These are phyloP conservation scores for Lithodes maja DNA, from an alignment of 2,888 invertebrate genomes.

Conservation along the genomic window DNA sequence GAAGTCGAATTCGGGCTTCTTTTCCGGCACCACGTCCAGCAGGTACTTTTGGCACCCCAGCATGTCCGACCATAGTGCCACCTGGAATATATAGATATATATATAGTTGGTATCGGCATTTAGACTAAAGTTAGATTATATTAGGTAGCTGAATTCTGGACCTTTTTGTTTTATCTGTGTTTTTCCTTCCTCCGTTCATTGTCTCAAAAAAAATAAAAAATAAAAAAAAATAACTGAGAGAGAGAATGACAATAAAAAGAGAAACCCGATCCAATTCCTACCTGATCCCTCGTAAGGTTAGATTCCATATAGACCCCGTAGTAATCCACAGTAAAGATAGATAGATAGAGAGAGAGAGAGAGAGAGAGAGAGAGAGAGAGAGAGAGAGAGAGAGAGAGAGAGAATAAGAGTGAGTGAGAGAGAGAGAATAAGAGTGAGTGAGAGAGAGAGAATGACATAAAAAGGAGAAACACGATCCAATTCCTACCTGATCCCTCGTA, in stretches of 20 bases:
- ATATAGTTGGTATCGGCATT: too few species aligned
- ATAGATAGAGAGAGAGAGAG: background rate
- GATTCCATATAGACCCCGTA: background rate
- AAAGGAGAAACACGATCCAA: background rate
- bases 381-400: background rate
- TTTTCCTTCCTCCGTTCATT: too few species aligned
- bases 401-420: background rate
- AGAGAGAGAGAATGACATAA: background rate
- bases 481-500: conserved; percentile 62
- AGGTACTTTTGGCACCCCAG: conserved; percentile 58
- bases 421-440: background rate
- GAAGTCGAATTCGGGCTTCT: conserved; percentile 64
- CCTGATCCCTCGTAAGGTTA: background rate
- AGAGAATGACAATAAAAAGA: background rate
- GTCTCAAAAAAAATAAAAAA: too few species aligned
- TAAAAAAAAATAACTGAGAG: background rate
- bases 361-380: background rate
- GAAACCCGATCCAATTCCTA: background rate
- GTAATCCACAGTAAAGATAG: background rate
- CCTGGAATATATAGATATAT: conserved; percentile 13
- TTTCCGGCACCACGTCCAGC: conserved; percentile 59
- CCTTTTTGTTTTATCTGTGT: too few species aligned
- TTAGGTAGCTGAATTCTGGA: background rate
- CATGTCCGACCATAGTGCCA: conserved; percentile 54
- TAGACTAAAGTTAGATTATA: background rate